Conservation (phyloP, 2,888 invertebrate species). For the Drosophila maculinotata region DNA sequence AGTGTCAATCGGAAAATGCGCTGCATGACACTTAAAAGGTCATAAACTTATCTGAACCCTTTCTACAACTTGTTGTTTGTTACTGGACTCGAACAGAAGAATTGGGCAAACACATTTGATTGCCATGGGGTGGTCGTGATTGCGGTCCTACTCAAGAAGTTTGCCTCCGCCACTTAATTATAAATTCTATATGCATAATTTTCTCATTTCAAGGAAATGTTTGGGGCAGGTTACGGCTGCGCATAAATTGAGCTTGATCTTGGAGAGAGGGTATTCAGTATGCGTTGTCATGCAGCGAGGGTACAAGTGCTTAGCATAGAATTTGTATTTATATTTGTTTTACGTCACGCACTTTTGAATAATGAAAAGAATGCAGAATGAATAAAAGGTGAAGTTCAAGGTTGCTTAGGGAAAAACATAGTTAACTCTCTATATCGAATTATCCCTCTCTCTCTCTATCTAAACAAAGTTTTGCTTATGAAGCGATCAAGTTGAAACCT, state of each 20-base stretch:
- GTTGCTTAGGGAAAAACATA: not conserved
- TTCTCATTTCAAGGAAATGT: slow-evolving; percentile 54
- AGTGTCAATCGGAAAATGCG: slow-evolving; percentile 66
- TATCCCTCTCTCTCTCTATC: too few species aligned
- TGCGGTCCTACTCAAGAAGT: slow-evolving; percentile 10
- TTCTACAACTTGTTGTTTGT: slow-evolving; percentile 11
- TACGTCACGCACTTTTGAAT: slow-evolving; percentile 22
- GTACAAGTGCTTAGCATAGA: slow-evolving; percentile 33
- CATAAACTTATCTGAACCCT: slow-evolving; percentile 64
- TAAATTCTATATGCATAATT: slow-evolving; percentile 71
- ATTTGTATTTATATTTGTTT: slow-evolving; percentile 4
- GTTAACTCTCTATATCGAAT: too few species aligned
- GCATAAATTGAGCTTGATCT: slow-evolving; percentile 54
- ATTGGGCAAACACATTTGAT: slow-evolving; percentile 48
- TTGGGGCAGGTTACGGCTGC: slow-evolving; percentile 74
- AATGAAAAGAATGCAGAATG: not conserved
- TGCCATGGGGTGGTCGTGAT: slow-evolving; percentile 57
- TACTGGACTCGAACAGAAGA: slow-evolving; percentile 13
- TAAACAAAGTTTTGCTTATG: slow-evolving; percentile 29
- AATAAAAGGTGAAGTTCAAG: slow-evolving; percentile 28
- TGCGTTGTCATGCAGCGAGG: slow-evolving; percentile 47
- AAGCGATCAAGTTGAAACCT: slow-evolving; percentile 40
- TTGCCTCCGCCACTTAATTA: slow-evolving; percentile 51
- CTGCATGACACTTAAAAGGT: slow-evolving; percentile 65
- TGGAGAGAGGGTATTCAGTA: slow-evolving; percentile 25